Evolutionary conservation across 2,113 vertebrate genomes (phyloP).

Genomic region (Labrus mixtus): DNA sequence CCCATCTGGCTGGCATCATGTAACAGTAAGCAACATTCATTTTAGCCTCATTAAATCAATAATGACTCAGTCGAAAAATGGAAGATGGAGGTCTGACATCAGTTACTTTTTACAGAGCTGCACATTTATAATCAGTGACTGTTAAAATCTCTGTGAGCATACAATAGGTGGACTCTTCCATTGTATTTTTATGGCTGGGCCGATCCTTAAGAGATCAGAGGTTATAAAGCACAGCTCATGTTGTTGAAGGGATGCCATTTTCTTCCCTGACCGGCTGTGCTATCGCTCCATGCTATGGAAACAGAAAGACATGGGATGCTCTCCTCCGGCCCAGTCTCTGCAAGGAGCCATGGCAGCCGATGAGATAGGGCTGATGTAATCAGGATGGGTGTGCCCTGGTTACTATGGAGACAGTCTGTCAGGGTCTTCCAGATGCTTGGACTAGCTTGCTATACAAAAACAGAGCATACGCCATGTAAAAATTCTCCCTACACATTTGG

Average conservation of each 20-base stretch:
- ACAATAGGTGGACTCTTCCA: neutral
- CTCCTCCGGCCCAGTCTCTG: constrained; percentile 46
- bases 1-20: constrained; percentile 1
- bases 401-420: constrained; percentile 78
- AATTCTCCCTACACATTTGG: constrained; percentile 27
- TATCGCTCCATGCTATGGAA: constrained; percentile 33
- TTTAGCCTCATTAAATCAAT: constrained; percentile 23
- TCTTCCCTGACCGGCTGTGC: constrained; percentile 32
- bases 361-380: constrained; percentile 78
- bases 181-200: constrained; percentile 13
- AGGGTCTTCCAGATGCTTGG: constrained; percentile 57
- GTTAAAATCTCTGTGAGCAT: neutral
- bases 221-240: constrained; percentile 25
- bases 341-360: constrained; percentile 69
- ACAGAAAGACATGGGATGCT: constrained; percentile 57
- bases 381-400: constrained; percentile 79
- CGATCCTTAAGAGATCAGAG: constrained; percentile 16
- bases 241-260: constrained; percentile 62
- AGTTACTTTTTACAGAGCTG: constrained; percentile 5
- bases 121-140: neutral
- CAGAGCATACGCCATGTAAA: constrained; percentile 53
- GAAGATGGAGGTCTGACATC: constrained; percentile 16
- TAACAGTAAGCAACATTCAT: constrained; percentile 3
- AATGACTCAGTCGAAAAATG: constrained; percentile 41
- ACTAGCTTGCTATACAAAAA: constrained; percentile 60